A percentile compares a stretch with the other conserved stretches of the same genome.
Evolutionary conservation across 2,797 vertebrate species (phyloP).

Genomic region (Lycodopsis pacificus): DNA sequence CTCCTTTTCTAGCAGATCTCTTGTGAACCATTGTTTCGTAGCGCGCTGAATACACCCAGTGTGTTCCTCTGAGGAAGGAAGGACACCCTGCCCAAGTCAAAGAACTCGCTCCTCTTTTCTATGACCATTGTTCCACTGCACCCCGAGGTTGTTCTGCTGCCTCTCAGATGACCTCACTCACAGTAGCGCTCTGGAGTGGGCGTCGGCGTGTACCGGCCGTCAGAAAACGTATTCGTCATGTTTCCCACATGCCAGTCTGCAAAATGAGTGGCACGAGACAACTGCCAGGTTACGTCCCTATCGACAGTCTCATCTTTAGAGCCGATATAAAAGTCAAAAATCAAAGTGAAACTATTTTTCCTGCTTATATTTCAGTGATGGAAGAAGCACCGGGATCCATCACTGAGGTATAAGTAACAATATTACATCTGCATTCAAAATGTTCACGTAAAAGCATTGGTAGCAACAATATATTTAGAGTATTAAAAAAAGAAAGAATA

Average conservation of each 20-base stretch:
- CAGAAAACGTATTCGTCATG: constrained; percentile 24
- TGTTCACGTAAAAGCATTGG: neutral
- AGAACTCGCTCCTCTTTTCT: constrained; percentile 77
- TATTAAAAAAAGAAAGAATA: neutral
- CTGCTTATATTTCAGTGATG: neutral
- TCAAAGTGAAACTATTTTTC: neutral
- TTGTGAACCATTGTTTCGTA: constrained; percentile 71
- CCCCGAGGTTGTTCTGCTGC: constrained; percentile 60
- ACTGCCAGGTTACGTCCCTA: neutral
- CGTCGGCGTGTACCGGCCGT: constrained; percentile 1
- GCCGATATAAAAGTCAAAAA: neutral
- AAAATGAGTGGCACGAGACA: neutral
- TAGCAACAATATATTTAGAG: neutral
- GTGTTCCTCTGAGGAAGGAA: constrained; percentile 85
- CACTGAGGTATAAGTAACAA: neutral
- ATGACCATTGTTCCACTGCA: constrained; percentile 74
- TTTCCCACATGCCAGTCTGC: constrained; percentile 20
- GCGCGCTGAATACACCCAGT: constrained; percentile 83
- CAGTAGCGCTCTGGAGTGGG: constrained; percentile 13
- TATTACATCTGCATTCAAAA: neutral
- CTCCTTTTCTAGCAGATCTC: constrained; percentile 68
- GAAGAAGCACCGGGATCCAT: neutral
- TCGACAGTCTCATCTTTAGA: no score
- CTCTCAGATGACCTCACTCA: constrained; percentile 62
- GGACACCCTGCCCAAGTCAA: constrained; percentile 88